Conservation (phyloP, 2,888 invertebrate genomes). For the Furcula furcula region DNA sequence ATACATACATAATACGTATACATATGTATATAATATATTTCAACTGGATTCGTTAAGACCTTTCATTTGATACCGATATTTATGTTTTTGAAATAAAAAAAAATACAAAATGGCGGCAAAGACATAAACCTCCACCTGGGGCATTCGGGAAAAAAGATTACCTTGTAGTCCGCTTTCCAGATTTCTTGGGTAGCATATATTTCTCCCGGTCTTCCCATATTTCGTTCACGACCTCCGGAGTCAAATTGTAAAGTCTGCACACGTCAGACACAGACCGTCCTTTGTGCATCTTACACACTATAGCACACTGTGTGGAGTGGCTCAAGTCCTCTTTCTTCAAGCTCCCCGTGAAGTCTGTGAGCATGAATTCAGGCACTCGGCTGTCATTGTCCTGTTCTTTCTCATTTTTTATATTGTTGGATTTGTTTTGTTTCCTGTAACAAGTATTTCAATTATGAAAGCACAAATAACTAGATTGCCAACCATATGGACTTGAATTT, state of each 20-base stretch:
- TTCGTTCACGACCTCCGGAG: slow-evolving; percentile 41
- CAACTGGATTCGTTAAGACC: no score
- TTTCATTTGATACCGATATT: no score
- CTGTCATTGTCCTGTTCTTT: slow-evolving; percentile 19
- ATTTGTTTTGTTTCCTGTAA: no score
- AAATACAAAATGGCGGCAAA: no score
- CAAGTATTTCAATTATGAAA: no score
- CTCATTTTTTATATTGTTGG: not conserved
- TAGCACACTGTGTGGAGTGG: slow-evolving; percentile 38
- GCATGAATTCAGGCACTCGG: not conserved
- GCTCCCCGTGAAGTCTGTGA: slow-evolving; percentile 6
- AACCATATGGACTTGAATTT: no score
- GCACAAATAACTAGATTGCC: no score
- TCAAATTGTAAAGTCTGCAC: slow-evolving; percentile 39
- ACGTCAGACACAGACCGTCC: slow-evolving; percentile 42
- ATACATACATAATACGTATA: no score
- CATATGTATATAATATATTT: no score
- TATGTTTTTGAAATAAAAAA: no score
- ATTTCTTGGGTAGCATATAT: slow-evolving; percentile 34
- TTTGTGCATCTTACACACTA: slow-evolving; percentile 49
- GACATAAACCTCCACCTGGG: no score
- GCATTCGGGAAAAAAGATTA: no score
- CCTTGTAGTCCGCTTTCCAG: slow-evolving; percentile 23
- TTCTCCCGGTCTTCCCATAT: slow-evolving; percentile 49
- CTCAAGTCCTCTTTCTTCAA: slow-evolving; percentile 32